Evolutionary conservation across 2,797 vertebrate genomes (phyloP).

Genomic region (Tokudaia muenninki): DNA sequence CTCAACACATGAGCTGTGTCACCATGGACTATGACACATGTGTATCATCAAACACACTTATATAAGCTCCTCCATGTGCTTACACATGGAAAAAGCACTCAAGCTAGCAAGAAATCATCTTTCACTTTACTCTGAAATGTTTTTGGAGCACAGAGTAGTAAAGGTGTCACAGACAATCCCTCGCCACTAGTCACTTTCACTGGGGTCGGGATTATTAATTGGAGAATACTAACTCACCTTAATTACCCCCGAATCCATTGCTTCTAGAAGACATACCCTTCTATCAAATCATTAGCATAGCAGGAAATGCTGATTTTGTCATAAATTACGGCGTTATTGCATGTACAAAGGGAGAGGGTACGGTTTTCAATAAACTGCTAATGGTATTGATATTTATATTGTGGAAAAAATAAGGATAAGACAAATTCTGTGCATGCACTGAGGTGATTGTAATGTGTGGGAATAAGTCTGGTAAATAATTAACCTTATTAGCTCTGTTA

Average conservation of each 20-base stretch:
- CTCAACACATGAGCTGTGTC: too few relatives aligned
- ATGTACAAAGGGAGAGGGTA: background rate
- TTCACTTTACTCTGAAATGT: background rate
- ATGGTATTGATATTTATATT: background rate
- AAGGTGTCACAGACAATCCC: background rate
- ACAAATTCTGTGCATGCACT: background rate
- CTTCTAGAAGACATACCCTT: background rate
- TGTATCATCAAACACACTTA: background rate
- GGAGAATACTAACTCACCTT: background rate
- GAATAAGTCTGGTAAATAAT: background rate
- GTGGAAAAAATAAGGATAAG: background rate
- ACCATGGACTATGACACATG: background rate
- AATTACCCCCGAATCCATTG: background rate
- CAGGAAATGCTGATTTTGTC: constrained; percentile 33
- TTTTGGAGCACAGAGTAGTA: background rate
- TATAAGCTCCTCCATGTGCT: too few relatives aligned
- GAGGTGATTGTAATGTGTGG: background rate
- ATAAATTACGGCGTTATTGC: background rate
- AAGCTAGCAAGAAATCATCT: background rate
- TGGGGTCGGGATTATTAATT: background rate
- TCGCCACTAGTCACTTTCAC: background rate
- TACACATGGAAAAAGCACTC: background rate
- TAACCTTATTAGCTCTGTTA: background rate
- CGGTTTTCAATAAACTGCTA: background rate
- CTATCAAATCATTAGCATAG: background rate